Evolutionary conservation across 2,888 invertebrate species (phyloP).

Genomic region (Branchipolynoe longqiensis): DNA sequence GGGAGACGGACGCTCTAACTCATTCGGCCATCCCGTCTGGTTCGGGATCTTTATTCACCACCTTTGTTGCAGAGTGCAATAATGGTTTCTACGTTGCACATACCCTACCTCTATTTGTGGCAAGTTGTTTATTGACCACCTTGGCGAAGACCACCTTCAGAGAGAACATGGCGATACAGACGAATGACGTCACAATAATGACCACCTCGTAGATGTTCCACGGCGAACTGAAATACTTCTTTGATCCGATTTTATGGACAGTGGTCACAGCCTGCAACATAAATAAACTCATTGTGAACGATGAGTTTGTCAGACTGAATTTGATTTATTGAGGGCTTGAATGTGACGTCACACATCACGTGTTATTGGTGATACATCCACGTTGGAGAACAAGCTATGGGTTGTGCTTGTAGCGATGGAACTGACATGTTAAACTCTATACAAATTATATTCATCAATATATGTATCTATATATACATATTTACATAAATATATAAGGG

Average conservation of each 20-base stretch:
- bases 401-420: no score
- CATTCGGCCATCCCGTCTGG: no score
- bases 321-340: background rate
- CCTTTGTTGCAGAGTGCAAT: no score
- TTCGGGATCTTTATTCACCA: no score
- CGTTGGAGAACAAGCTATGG: no score
- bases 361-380: no score
- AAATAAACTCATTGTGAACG: no score
- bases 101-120: slow-evolving; percentile 42
- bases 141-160: slow-evolving; percentile 49
- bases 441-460: background rate
- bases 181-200: slow-evolving; percentile 76
- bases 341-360: background rate
- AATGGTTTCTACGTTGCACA: no score
- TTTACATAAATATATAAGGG: no score
- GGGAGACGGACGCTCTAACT: no score
- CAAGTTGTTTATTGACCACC: slow-evolving; percentile 34
- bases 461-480: background rate
- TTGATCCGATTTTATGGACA: background rate
- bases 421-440: no score
- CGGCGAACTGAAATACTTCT: slow-evolving; percentile 71
- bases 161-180: slow-evolving; percentile 73
- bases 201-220: slow-evolving; percentile 78
- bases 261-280: background rate
- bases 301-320: no score